phyloP scores from a whole-genome alignment of 2,888 invertebrate genomes.

The Lepidocyrtinus sp. region DNA sequence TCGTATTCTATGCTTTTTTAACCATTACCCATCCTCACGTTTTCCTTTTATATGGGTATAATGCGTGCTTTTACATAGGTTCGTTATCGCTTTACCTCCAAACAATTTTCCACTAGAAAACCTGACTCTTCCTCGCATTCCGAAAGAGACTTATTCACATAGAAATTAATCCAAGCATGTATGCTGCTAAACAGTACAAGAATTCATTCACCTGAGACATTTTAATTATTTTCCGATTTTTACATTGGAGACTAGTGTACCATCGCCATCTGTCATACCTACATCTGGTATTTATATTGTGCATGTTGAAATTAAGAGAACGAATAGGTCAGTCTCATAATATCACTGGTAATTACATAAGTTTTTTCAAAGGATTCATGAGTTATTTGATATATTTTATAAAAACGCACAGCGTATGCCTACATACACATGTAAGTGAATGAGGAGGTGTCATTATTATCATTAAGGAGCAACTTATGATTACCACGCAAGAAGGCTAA shows the following conservation, averaged over 20 bases:
- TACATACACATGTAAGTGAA: slow-evolving; percentile 4
- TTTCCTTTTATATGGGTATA: neutral
- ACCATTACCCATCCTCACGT: neutral
- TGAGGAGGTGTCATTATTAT: slow-evolving; percentile 41
- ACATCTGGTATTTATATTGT: neutral
- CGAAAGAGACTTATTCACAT: neutral
- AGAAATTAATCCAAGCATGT: neutral
- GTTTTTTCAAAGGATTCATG: neutral
- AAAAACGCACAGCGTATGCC: no score
- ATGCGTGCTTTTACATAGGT: neutral
- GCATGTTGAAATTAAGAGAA: neutral
- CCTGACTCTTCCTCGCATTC: neutral
- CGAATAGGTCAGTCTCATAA: neutral
- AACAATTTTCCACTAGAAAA: neutral
- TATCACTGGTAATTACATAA: neutral
- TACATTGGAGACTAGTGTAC: neutral
- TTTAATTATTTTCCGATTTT: slow-evolving; percentile 51
- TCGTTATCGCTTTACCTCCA: neutral
- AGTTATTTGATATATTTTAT: neutral
- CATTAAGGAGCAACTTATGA: slow-evolving; percentile 38
- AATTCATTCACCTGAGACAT: slow-evolving; percentile 50
- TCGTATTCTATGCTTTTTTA: neutral
- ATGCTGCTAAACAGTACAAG: slow-evolving; percentile 20
- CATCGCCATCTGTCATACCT: neutral
- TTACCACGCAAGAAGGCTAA: neutral